phyloP scores from a whole-genome alignment of 37 sponge, comb jelly and placozoan species.

The Theonella swinhoei region DNA sequence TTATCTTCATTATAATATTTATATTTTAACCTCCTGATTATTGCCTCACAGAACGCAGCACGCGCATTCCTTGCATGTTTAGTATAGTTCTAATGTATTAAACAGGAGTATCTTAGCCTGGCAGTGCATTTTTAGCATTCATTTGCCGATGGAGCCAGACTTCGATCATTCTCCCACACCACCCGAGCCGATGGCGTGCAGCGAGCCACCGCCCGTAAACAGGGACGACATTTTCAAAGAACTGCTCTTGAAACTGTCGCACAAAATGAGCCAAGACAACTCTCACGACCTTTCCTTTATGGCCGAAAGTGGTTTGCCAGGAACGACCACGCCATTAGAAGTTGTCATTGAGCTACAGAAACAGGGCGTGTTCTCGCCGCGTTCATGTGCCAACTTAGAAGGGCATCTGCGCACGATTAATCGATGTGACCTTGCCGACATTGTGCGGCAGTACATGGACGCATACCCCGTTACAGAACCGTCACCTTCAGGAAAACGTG shows the following conservation, averaged over 20 bases:
- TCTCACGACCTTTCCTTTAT: background rate
- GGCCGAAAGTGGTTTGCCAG: background rate
- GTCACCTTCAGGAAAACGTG: too few species aligned
- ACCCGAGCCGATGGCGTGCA: background rate
- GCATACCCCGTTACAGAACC: background rate
- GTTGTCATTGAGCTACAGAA: background rate
- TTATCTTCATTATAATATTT: too few species aligned
- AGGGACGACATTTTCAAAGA: background rate
- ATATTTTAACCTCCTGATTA: too few species aligned
- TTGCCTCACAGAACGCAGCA: too few species aligned
- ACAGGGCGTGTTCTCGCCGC: background rate
- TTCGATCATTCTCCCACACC: background rate
- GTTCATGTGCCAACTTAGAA: background rate
- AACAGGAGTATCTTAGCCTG: too few species aligned
- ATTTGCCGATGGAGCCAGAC: background rate
- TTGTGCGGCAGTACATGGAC: background rate
- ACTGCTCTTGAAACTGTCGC: background rate
- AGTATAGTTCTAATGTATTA: too few species aligned
- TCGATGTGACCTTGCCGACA: background rate
- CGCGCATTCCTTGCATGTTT: too few species aligned
- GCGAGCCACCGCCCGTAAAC: background rate
- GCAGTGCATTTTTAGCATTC: too few species aligned
- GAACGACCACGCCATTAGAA: background rate
- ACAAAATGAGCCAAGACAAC: background rate
- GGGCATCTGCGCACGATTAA: background rate